Conservation (phyloP, 2,797 vertebrate genomes). For the Halcyon badia region DNA sequence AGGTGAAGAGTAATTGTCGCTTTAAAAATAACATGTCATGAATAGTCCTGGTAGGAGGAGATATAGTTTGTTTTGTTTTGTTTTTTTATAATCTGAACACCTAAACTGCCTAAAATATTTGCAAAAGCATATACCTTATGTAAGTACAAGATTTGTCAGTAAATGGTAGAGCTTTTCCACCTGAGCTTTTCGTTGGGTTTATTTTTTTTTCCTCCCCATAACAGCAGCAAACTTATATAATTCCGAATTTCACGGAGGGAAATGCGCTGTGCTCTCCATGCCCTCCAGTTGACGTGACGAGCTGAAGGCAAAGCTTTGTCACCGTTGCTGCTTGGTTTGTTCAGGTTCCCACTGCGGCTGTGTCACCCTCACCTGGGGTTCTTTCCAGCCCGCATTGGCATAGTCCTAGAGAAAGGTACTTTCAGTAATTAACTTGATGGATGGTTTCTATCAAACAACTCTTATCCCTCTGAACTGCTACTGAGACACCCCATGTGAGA, state of each 20-base stretch:
- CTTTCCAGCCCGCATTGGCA: not conserved
- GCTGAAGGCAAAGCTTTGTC: not conserved
- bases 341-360: not conserved
- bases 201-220: not conserved
- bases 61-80: too few relatives aligned
- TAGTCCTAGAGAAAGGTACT: not conserved
- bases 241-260: not conserved
- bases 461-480: not conserved
- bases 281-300: not conserved
- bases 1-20: constrained; percentile 32
- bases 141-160: not conserved
- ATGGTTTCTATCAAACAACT: not conserved
- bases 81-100: not conserved
- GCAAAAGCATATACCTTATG: not conserved
- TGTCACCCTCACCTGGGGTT: not conserved
- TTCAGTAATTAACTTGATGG: not conserved
- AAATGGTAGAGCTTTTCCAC: not conserved
- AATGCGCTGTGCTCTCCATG: not conserved
- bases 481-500: accelerated
- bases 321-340: not conserved
- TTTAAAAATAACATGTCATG: constrained; percentile 45
- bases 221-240: not conserved
- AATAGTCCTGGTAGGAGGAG: not conserved
- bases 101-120: not conserved
- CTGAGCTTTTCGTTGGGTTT: not conserved